Conservation (phyloP, 2,797 vertebrate genomes). For the Anabas testudineus region DNA sequence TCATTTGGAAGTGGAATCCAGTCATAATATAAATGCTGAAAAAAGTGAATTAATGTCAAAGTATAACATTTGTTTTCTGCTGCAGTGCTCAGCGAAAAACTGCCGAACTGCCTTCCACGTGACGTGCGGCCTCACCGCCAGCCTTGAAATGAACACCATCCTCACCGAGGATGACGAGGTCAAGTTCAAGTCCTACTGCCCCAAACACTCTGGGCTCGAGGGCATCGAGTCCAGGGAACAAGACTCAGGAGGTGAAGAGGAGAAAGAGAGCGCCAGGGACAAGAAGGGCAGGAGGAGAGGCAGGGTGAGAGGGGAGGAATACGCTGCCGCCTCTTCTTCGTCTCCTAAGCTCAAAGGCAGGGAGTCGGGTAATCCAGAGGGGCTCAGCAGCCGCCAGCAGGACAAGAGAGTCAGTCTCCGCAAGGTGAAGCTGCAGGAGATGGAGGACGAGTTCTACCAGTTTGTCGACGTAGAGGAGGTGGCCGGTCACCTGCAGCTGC, state of each 20-base stretch:
- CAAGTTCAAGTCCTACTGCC: slow-evolving; percentile 98
- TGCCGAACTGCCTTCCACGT: slow-evolving; percentile 97
- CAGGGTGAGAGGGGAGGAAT: slow-evolving; percentile 65
- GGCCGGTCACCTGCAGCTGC: slow-evolving; percentile 85
- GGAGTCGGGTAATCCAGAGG: slow-evolving; percentile 9
- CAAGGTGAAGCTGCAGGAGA: slow-evolving; percentile 94
- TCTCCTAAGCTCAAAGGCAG: slow-evolving; percentile 41
- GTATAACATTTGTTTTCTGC: neutral
- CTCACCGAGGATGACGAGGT: slow-evolving; percentile 96
- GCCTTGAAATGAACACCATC: slow-evolving; percentile 96
- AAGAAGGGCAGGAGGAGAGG: slow-evolving; percentile 74
- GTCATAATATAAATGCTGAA: too few species aligned
- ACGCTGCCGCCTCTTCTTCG: slow-evolving; percentile 45
- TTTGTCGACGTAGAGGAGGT: slow-evolving; percentile 90
- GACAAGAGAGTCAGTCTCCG: slow-evolving; percentile 90
- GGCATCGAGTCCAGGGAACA: slow-evolving; percentile 59
- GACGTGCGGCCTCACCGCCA: slow-evolving; percentile 92
- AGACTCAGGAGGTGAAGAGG: slow-evolving; percentile 70
- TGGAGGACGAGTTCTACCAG: slow-evolving; percentile 95
- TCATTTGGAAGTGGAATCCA: too few species aligned
- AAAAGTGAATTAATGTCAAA: neutral
- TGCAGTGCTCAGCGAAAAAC: slow-evolving; percentile 96
- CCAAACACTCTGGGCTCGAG: slow-evolving; percentile 89
- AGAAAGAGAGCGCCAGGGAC: slow-evolving; percentile 67
- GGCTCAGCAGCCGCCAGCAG: slow-evolving; percentile 78